Evolutionary conservation across 2,888 invertebrate genomes (phyloP), one percentile per base, ranked within the genome.

Genomic region (Sesamia inferens): DNA sequence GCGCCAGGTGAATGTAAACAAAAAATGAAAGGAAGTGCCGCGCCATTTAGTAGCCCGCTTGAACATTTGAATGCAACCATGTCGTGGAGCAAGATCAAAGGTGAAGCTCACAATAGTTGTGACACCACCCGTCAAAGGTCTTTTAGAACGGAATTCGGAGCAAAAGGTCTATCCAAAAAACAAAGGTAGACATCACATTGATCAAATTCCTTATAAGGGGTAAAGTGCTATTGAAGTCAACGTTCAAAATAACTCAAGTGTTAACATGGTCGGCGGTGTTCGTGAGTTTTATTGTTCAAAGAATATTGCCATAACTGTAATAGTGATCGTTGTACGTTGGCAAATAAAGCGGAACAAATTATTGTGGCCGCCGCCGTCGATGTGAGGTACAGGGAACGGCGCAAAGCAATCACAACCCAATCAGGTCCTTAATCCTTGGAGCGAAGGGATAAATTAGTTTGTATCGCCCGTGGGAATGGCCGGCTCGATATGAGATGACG

Each of bases 341-440:
- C 91, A 91, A 93, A 93, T 92, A 91, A 91, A 90, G 89, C 90
- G 90, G 87, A 91, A 92, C 90, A 87, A 90, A 92, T 91, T 89
- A 88, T 88, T 89, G 90, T 87, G 88, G 88, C 82, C 83, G 87
- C 84, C 85, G 78, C 83, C 83, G 80, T 82, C 79, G 80, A 78
- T 67, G 81, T 73, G 71, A 79, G 82, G 77, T 77, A 84, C 78
- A 85, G 79, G 82, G 86, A 85, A 74, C 81, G 83, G 74, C 75
- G 81, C 84, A 83, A 79, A 78, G 84, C 87, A 89, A 88, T 88
- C 73, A 82, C 88, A 87, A 87, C 75, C 77, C 82, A 91, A 92
- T 89, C 79, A 85, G 81, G 83, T 83, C 87, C 83, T 82, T 87
- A 87, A 78, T 84, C 82, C 85, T 51, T 79, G 58, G 68, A 75